Evolutionary conservation across 2,113 vertebrate genomes (phyloP).

Genomic region (Cepphus grylle): DNA sequence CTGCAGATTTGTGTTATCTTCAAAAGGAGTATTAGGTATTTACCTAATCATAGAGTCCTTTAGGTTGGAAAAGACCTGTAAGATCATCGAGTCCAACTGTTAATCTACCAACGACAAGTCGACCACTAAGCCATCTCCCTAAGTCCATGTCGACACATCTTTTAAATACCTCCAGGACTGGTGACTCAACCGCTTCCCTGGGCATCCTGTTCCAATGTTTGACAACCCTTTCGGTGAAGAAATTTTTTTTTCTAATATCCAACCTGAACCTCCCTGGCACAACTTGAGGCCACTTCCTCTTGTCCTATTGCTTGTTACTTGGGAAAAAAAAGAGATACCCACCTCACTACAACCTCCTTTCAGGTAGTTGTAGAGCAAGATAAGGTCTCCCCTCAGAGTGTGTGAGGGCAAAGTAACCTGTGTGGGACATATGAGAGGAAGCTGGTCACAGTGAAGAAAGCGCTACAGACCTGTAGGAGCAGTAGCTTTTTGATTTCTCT

Average conservation of each 20-base stretch:
- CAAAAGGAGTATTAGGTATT: background rate
- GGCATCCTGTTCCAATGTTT: background rate
- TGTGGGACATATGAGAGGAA: background rate
- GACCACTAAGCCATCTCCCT: background rate
- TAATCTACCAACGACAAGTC: background rate
- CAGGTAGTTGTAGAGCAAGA: background rate
- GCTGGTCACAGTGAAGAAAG: background rate
- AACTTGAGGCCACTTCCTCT: background rate
- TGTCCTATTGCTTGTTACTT: background rate
- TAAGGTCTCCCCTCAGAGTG: background rate
- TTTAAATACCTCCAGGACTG: background rate
- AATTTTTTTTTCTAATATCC: background rate
- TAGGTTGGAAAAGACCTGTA: background rate
- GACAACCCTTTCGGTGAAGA: background rate
- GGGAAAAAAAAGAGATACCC: background rate
- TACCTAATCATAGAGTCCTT: background rate
- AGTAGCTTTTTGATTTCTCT: background rate
- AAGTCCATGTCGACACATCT: background rate
- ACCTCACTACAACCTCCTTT: background rate
- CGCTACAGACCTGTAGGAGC: background rate
- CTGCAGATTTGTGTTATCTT: background rate
- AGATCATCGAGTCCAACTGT: fast-evolving
- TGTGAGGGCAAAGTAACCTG: background rate
- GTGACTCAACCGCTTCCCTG: background rate
- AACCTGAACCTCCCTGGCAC: background rate